A percentile compares a stretch with the other conserved stretches of the same genome.
These are phyloP conservation scores for Phenacoccus solenopsis DNA, from an alignment of 1,140 invertebrate genomes.

Conservation along the genomic window DNA sequence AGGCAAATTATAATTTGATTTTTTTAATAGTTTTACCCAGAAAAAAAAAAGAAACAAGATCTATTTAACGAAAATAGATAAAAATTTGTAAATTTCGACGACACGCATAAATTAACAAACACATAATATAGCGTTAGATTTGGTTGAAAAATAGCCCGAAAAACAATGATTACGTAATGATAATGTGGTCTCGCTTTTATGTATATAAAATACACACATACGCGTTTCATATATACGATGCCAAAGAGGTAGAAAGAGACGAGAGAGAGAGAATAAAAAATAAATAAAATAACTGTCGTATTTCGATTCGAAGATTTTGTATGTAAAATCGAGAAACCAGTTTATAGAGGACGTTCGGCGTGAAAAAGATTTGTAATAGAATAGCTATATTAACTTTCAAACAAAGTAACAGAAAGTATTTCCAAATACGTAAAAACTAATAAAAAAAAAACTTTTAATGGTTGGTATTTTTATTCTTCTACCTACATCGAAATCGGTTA, in stretches of 20 bases:
- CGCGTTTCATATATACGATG: no score
- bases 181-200: not conserved
- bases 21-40: no score
- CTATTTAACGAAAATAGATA: not conserved
- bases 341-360: constrained; percentile 7
- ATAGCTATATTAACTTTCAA: constrained; percentile 13
- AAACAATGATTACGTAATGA: not conserved
- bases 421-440: constrained; percentile 11
- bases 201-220: no score
- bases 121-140: not conserved
- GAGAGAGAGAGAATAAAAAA: not conserved
- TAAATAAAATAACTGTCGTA: constrained; percentile 3
- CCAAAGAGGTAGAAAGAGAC: not conserved
- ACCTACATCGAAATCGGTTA: not conserved
- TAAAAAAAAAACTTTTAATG: constrained; percentile 14
- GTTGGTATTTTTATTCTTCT: constrained; percentile 16
- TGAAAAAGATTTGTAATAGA: constrained; percentile 14
- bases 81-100: no score
- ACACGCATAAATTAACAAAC: not conserved
- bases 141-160: not conserved
- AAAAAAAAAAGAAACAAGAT: not conserved
- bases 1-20: no score
- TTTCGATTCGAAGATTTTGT: not conserved
- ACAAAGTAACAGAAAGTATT: constrained; percentile 18
- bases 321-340: constrained; percentile 4